A percentile compares a stretch with the other conserved stretches of the same genome.
Evolutionary conservation across 2,888 invertebrate species (phyloP).

Genomic region (Panzeria rudis): DNA sequence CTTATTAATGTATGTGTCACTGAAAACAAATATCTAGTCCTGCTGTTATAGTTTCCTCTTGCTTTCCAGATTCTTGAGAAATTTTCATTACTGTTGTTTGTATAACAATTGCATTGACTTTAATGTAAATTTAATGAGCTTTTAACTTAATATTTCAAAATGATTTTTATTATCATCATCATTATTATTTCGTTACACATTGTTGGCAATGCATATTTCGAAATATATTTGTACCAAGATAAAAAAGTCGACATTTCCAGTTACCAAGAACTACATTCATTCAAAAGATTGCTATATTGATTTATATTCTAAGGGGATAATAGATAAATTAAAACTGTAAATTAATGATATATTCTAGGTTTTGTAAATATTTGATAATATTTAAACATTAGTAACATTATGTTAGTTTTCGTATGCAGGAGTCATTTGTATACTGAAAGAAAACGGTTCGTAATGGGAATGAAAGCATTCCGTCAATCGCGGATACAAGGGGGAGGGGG

Average conservation of each 20-base stretch:
- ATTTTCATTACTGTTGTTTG: slow-evolving; percentile 10
- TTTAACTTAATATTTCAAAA: slow-evolving; percentile 59
- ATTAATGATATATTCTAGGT: no score
- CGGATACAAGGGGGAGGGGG: no score
- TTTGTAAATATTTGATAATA: no score
- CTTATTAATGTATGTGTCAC: neutral
- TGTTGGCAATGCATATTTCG: slow-evolving; percentile 14
- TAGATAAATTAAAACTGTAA: neutral
- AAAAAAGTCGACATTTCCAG: slow-evolving; percentile 8
- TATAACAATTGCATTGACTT: slow-evolving; percentile 43
- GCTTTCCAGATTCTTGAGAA: slow-evolving; percentile 2
- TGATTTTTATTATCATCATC: slow-evolving; percentile 54
- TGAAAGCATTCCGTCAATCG: no score
- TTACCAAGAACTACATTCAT: slow-evolving; percentile 16
- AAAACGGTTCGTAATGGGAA: no score
- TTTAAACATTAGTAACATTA: no score
- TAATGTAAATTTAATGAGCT: slow-evolving; percentile 72
- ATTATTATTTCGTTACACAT: slow-evolving; percentile 47
- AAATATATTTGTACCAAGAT: slow-evolving; percentile 18
- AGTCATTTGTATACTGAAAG: no score
- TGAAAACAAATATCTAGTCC: neutral
- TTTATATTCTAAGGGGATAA: slow-evolving; percentile 2
- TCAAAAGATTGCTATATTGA: neutral
- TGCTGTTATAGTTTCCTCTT: slow-evolving; percentile 22
- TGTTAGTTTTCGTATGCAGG: no score